phyloP scores from a whole-genome alignment of 2,888 invertebrate genomes.

The Omphaloscelis lunosa region DNA sequence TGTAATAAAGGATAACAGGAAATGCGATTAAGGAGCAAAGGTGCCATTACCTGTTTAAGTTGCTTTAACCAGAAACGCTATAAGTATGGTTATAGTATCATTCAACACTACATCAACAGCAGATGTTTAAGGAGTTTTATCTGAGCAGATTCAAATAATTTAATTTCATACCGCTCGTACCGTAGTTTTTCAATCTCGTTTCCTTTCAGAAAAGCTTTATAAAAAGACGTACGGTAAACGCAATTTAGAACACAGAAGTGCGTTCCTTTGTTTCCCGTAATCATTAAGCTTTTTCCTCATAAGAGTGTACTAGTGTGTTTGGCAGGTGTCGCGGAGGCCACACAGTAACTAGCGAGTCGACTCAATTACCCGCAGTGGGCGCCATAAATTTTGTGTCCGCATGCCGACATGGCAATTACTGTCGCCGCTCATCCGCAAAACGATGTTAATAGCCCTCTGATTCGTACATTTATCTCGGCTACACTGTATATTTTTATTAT shows the following conservation, averaged over 20 bases:
- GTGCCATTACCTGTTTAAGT: conserved; percentile 31
- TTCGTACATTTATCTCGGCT: conserved; percentile 84
- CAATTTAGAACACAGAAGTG: conserved; percentile 21
- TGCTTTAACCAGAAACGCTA: conserved; percentile 17
- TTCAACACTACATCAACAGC: neutral
- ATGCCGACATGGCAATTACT: conserved; percentile 89
- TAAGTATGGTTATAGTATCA: neutral
- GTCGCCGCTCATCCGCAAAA: conserved; percentile 90
- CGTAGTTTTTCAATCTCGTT: conserved; percentile 11
- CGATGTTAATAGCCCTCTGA: conserved; percentile 89
- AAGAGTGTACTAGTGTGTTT: conserved; percentile 68
- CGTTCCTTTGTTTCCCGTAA: conserved; percentile 48
- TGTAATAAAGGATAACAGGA: conserved; percentile 18
- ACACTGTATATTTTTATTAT: conserved; percentile 80
- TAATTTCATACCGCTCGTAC: conserved; percentile 4
- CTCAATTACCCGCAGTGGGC: conserved; percentile 85
- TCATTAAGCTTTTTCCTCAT: conserved; percentile 59
- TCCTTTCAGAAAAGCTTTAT: neutral
- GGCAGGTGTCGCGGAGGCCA: conserved; percentile 77
- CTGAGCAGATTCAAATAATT: conserved; percentile 20
- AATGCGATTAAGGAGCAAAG: conserved; percentile 23
- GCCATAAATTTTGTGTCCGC: conserved; percentile 88
- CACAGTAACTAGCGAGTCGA: conserved; percentile 78
- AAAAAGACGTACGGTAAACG: conserved; percentile 35
- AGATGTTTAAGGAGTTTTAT: conserved; percentile 15